Base-by-base conservation (phyloP, 2,113 vertebrate species). In the Pelobates fuscus region DNA sequence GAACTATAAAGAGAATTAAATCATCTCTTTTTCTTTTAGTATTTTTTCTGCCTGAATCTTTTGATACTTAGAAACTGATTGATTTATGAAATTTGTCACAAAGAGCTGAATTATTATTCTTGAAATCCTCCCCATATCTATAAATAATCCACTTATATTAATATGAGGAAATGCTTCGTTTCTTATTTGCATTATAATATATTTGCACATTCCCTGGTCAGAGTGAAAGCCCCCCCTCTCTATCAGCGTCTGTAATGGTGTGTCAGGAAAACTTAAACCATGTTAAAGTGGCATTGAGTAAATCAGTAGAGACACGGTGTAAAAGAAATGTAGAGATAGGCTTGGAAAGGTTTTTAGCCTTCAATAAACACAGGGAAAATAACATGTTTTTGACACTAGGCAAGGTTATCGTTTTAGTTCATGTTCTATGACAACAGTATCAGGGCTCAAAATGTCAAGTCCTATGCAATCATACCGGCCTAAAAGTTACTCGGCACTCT, bases 31-130 rank as follows among this genome's bases (percentile, higher is more conserved):
- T 62, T 26, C 20, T 60, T 25, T 76, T 64, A 67, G 23, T 18
- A 25, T 75, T 67, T 67, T 21, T 54, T 23, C 24, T 67, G 63
- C 30, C 32, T 54, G 32, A 67, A 58, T 67, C 41, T 61, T 71
- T 49, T 71, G 70, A 67, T 76, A 59, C 44, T 41, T 60, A 32
- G 44, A 60, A 59, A n/a, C 10, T 60, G 54, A 76, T 76, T 67
- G 72, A 76, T 76, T 76, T 76, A 76, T 76, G 67, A 64, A 60
- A 67, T 76, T 76, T 67, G 72, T 67, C 64, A 76, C 60, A 52
- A 67, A 76, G 54, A 32, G 54, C 72, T 60, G 54, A 67, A 49
- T 60, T 76, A 57, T 60, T 60, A 44, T 67, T 67, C 72, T 30
- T 12, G 64, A 76, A 67, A 76, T 76, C 63, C 29, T 24, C 15